Percentiles rank a stretch among this genome's conserved stretches.
Conservation (phyloP, 37 sponge, comb jelly and placozoan species). For the Axinella damicornis region DNA sequence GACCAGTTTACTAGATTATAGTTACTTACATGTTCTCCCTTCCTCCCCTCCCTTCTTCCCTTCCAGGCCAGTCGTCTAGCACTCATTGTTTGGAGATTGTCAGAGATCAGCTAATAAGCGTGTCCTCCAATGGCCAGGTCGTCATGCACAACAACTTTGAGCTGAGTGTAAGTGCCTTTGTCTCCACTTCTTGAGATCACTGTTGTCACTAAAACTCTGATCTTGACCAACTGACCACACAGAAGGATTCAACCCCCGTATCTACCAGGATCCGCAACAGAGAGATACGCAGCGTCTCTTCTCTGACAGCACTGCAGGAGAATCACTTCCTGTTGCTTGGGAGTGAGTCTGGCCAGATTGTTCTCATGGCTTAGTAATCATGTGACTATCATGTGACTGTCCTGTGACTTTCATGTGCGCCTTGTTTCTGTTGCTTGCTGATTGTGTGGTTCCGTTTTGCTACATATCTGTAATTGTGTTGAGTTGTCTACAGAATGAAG, state of each 20-base stretch:
- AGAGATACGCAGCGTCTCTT: conserved; percentile 42
- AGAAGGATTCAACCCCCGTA: background rate
- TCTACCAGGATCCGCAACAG: conserved; percentile 23
- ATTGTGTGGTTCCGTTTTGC: too few relatives aligned
- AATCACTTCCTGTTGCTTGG: conserved; percentile 73
- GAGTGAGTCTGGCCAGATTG: conserved; percentile 69
- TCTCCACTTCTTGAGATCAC: background rate
- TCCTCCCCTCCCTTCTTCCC: too few relatives aligned
- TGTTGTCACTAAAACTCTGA: too few relatives aligned
- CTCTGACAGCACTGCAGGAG: conserved; percentile 58
- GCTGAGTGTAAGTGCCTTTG: conserved; percentile 11
- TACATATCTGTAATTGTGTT: too few relatives aligned
- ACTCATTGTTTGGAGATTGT: conserved; percentile 63
- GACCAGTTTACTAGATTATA: too few relatives aligned
- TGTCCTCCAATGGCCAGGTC: conserved; percentile 49
- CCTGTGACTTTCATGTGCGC: too few relatives aligned
- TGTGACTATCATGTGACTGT: too few relatives aligned
- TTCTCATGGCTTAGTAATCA: conserved; percentile 74
- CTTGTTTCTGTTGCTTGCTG: too few relatives aligned
- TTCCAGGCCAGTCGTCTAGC: conserved; percentile 36
- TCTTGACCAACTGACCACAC: background rate
- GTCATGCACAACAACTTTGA: conserved; percentile 66
- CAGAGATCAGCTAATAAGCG: conserved; percentile 67
- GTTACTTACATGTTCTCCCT: too few relatives aligned
- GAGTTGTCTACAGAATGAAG: too few relatives aligned